A percentile compares a stretch with the other conserved stretches of the same genome.
These are phyloP conservation scores for Aythya baeri DNA, from an alignment of 2,113 vertebrate genomes.

Conservation along the genomic window DNA sequence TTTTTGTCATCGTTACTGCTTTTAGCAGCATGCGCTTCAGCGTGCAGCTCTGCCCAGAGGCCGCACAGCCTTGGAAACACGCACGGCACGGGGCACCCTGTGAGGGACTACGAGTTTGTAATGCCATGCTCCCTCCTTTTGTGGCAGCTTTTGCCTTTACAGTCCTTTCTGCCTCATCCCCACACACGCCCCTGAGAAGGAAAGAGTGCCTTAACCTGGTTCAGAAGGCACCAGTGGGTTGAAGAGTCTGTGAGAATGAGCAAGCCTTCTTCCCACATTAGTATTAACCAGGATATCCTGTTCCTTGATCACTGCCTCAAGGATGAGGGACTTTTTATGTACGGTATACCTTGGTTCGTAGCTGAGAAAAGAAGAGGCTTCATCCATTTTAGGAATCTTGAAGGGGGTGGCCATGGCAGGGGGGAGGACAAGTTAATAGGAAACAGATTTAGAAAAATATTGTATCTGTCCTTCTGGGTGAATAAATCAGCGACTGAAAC, in stretches of 20 bases:
- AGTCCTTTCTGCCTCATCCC: neutral
- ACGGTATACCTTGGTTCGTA: constrained; percentile 38
- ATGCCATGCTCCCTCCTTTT: neutral
- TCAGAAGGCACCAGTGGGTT: constrained; percentile 38
- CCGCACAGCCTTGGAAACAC: neutral
- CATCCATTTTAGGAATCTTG: constrained; percentile 61
- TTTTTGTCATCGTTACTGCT: neutral
- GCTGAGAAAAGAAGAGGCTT: constrained; percentile 59
- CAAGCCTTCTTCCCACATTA: constrained; percentile 53
- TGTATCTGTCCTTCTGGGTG: constrained; percentile 61
- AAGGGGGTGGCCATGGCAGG: constrained; percentile 12
- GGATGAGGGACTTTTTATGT: constrained; percentile 43
- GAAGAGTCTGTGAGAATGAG: constrained; percentile 58
- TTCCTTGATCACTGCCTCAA: constrained; percentile 51
- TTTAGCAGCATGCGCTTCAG: neutral
- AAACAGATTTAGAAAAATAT: constrained; percentile 68
- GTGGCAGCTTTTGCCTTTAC: neutral
- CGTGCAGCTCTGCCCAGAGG: accelerated
- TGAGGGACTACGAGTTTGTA: accelerated
- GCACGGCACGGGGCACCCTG: accelerated
- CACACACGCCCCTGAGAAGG: neutral
- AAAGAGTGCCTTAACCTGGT: neutral
- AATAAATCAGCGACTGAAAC: constrained; percentile 64
- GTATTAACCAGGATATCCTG: constrained; percentile 66
- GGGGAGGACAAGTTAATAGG: constrained; percentile 57